A percentile compares a stretch with the other conserved stretches of the same genome.
Conservation (phyloP, 2,113 vertebrate species). For the Microcebus tavaratra region DNA sequence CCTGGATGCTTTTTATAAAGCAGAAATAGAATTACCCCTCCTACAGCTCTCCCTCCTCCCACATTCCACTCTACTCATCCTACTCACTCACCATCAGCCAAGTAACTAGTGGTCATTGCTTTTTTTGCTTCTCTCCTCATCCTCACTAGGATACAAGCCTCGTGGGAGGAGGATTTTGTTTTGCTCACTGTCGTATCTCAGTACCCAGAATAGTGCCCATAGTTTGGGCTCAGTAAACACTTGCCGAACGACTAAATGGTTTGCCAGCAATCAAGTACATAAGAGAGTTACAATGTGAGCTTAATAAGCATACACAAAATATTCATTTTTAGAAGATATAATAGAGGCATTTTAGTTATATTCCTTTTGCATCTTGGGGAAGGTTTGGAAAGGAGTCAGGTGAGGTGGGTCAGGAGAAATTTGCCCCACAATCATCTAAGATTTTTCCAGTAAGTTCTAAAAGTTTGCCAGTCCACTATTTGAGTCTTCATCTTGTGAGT, state of each 20-base stretch:
- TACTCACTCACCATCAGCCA: neutral
- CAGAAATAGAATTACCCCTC: neutral
- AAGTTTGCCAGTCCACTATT: neutral
- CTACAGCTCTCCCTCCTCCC: neutral
- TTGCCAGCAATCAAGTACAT: neutral
- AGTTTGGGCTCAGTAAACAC: neutral
- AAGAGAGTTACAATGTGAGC: neutral
- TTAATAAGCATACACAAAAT: neutral
- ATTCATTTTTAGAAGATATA: neutral
- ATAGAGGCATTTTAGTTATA: neutral
- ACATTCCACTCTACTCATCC: neutral
- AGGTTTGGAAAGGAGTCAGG: neutral
- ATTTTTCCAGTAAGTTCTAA: neutral
- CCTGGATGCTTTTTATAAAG: neutral
- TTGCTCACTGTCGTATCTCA: neutral
- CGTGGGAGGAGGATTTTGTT: neutral
- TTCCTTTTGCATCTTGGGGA: conserved; percentile 10
- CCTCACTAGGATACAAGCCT: neutral
- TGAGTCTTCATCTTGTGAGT: neutral
- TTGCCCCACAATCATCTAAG: neutral
- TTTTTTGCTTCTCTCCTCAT: neutral
- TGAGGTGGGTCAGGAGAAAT: neutral
- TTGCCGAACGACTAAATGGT: neutral
- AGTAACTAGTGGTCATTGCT: neutral
- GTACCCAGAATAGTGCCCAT: neutral